Base-by-base conservation (phyloP, 2,113 vertebrate genomes). In the Pristiophorus japonicus region DNA sequence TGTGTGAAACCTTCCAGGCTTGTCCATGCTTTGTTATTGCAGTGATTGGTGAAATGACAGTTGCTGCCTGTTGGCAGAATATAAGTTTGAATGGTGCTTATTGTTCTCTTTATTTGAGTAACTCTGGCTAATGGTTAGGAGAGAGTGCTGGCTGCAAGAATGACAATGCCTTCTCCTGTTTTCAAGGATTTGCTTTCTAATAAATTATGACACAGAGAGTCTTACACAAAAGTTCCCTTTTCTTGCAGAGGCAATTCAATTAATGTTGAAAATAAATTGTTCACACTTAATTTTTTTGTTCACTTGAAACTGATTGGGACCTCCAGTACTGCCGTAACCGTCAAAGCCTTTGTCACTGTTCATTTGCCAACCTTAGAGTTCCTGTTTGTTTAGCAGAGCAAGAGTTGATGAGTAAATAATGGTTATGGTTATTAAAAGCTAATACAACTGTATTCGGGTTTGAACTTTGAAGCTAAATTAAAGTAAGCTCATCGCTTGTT, bases 1-100 rank as follows among this genome's bases (percentile, higher is more conserved):
- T 96, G 65, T 97, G 96, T 96, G 94, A 96, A 96, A 96, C 95
- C 94, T 95, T 96, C 96, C 96, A 96, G 96, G 96, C 95, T 96
- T 59, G 90, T 55, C 96, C 95, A 20, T 96, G 96, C 75, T 27
- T 38, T 96, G 94, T 91, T 96, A 96, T 95, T 96, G 95, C 95
- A 95, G 95, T 96, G 93, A 96, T 96, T 97, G 96, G 95, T 96
- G 96, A 97, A 97, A 97, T 95, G 96, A 95, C 96, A 96, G 96
- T 96, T 97, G 95, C 95, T 96, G 96, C 75, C 96, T 96, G 95
- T 96, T 97, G 96, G 95, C 96, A 96, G 96, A 96, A 96, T 93
- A 96, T 96, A 95, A 96, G 34, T 96, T 96, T 97, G 97, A 98
- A 97, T 97, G 96, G 96, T 96, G 73, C 91, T 96, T 97, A 96